Evolutionary conservation across 2,113 vertebrate genomes (phyloP).

Genomic region (Dendropsophus ebraccatus): DNA sequence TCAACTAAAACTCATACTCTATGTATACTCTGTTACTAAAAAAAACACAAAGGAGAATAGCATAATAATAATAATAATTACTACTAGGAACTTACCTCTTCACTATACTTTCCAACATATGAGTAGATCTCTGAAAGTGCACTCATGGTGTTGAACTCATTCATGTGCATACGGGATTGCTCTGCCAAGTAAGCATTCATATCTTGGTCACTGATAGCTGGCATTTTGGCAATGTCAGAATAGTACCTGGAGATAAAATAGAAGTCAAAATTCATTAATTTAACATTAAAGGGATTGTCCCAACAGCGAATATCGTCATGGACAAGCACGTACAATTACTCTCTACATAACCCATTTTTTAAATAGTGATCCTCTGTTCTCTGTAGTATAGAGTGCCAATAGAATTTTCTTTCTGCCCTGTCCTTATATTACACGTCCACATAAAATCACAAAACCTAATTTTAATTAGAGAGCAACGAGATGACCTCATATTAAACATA

Average conservation of each 20-base stretch:
- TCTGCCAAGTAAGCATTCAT: constrained; percentile 98
- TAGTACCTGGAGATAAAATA: constrained; percentile 83
- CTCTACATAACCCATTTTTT: too few relatives aligned
- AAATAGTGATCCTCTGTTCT: too few relatives aligned
- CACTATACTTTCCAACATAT: constrained; percentile 96
- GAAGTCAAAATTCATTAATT: background rate
- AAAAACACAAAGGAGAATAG: background rate
- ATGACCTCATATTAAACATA: background rate
- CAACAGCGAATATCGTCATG: too few relatives aligned
- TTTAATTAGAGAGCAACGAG: background rate
- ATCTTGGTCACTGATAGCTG: constrained; percentile 97
- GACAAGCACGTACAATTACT: too few relatives aligned
- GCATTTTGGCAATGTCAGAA: constrained; percentile 97
- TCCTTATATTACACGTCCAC: too few relatives aligned
- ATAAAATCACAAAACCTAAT: background rate
- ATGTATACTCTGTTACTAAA: background rate
- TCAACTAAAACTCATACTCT: background rate
- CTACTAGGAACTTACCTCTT: constrained; percentile 82
- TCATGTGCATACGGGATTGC: constrained; percentile 98
- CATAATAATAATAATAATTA: background rate
- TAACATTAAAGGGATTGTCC: background rate
- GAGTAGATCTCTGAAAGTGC: constrained; percentile 98
- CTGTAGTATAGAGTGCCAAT: too few relatives aligned
- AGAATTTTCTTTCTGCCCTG: too few relatives aligned
- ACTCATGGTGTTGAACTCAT: constrained; percentile 97